These are phyloP conservation scores for Drosophila mulleri DNA, from an alignment of 2,888 invertebrate genomes.

Conservation along the genomic window DNA sequence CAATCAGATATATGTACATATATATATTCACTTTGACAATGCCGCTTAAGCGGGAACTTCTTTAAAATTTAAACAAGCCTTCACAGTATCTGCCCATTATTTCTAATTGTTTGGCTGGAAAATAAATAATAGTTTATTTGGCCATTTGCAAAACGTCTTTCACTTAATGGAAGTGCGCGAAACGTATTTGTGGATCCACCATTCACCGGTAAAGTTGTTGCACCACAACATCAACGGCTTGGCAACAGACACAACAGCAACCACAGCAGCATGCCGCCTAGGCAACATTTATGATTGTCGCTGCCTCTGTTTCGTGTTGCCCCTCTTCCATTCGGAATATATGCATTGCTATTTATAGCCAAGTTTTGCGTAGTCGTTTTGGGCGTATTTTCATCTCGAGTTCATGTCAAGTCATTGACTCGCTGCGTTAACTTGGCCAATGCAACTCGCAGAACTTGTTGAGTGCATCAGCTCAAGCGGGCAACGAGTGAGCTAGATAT, in stretches of 20 bases:
- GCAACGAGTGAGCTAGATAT: no score
- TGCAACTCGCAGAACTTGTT: conserved; percentile 39
- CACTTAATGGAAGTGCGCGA: conserved; percentile 25
- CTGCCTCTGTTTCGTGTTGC: conserved; percentile 16
- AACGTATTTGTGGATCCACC: conserved; percentile 18
- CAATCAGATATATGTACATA: not conserved
- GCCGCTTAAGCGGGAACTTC: not conserved
- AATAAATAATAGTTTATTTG: conserved; percentile 6
- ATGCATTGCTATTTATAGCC: conserved; percentile 62
- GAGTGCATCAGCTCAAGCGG: not conserved
- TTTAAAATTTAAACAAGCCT: not conserved
- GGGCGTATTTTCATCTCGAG: conserved; percentile 61
- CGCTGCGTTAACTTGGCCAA: conserved; percentile 40
- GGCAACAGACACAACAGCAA: not conserved
- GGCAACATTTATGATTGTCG: conserved; percentile 36
- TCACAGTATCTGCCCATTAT: not conserved
- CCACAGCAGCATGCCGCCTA: conserved; percentile 9
- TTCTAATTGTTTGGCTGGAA: conserved; percentile 5
- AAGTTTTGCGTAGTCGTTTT: conserved; percentile 48
- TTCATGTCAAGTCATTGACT: conserved; percentile 75
- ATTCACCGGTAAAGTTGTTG: conserved; percentile 50
- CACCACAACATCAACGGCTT: conserved; percentile 17
- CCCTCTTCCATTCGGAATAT: conserved; percentile 13
- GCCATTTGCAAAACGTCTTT: conserved; percentile 39
- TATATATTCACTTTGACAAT: not conserved